Evolutionary conservation across 2,888 invertebrate genomes (phyloP).

Genomic region (Melipona beecheii): DNA sequence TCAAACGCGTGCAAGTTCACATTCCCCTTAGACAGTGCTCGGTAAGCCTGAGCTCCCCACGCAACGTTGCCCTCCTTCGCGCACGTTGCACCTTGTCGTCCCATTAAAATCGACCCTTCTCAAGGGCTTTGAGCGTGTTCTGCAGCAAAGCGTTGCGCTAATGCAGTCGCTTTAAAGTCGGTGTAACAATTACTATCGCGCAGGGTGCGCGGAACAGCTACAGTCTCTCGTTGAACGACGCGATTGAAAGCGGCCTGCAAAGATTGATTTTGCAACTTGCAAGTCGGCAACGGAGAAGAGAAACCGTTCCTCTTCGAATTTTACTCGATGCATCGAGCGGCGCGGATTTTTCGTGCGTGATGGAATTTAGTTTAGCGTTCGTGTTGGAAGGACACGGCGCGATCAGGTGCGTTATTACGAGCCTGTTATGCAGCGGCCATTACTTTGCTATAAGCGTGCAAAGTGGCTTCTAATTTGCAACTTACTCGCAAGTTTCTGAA

Average conservation of each 20-base stretch:
- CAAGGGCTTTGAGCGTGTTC: constrained; percentile 7
- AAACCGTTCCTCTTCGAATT: neutral
- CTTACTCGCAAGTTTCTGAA: neutral
- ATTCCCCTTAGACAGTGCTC: constrained; percentile 6
- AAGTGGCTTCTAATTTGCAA: neutral
- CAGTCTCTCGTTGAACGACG: neutral
- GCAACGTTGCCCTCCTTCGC: constrained; percentile 1
- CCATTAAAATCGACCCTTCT: constrained; percentile 29
- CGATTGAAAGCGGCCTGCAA: neutral
- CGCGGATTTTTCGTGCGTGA: neutral
- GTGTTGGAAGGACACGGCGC: neutral
- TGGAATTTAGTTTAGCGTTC: neutral
- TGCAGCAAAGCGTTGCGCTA: constrained; percentile 12
- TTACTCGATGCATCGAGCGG: neutral
- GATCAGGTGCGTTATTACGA: constrained; percentile 2
- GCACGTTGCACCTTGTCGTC: constrained; percentile 1
- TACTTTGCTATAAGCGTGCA: constrained; percentile 3
- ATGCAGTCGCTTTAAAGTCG: constrained; percentile 14
- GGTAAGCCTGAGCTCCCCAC: constrained; percentile 8
- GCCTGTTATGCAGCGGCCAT: neutral
- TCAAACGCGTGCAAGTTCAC: constrained; percentile 8
- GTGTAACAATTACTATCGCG: neutral
- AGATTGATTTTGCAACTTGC: neutral
- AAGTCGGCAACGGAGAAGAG: neutral
- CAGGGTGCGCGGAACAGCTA: neutral